Base-by-base conservation (phyloP, 2,888 invertebrate species). In the Acanthacorydalis orientalis region DNA sequence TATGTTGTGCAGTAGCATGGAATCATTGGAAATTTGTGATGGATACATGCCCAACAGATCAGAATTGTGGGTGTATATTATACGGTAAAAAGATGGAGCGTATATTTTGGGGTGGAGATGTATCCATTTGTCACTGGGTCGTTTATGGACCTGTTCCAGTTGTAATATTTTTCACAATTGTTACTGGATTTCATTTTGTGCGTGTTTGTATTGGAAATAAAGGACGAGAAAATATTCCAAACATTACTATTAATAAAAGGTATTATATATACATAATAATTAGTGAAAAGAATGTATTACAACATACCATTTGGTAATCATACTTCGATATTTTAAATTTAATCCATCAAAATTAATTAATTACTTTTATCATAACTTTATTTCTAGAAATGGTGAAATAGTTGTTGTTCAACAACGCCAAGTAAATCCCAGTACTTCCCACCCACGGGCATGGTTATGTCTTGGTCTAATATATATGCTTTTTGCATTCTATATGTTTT, bases 391-490 rank as follows among this genome's bases (percentile, higher is more conserved):
- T 14, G 44, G 44, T n/a, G 44, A 44, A 6, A 39, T 38, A n/a
- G 31, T 38, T 38, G 31, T 39, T 16, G 38, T n/a, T 12, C 39
- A 2, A 39, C 46, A 7, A 39, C 31, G 14, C 39, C 46, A 23
- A 8, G 2, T 31, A 15, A n/a, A 35, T 35, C 11, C 12, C 7
- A 12, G 7, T 4, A 11, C 35, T 12, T 12, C 35, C 7, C 35
- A 11, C 35, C 35, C 35, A 35, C 72, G 73, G 50, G 82, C 78
- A 58, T 86, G 86, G 85, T 72, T 80, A 47, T 77, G 77, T 1
- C 70, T 75, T 2, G 73, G 77, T 1, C 71, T 75, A 41, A 65
- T 83, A 32, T 75, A 78, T 1, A 66, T 69, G 1, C 55, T 83
- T 2, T 75, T 83, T 59, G 72, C 73, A 9, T 59, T 83, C 15